Conservation (phyloP, 2,797 vertebrate species). For the Girardinus metallicus region DNA sequence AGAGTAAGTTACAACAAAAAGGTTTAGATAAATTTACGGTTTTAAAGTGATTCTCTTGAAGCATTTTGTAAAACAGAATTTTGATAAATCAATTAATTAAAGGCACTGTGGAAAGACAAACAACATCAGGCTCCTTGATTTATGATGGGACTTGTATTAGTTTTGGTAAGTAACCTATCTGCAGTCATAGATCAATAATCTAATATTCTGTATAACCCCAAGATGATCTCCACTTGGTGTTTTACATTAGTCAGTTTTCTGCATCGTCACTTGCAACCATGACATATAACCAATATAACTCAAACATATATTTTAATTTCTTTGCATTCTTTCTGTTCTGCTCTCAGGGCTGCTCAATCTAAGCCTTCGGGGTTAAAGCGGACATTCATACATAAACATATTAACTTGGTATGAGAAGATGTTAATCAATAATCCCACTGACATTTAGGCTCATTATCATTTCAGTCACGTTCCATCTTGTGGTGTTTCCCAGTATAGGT, state of each 20-base stretch:
- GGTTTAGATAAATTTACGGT: neutral
- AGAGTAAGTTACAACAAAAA: neutral
- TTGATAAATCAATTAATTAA: neutral
- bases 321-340: neutral
- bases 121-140: neutral
- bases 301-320: neutral
- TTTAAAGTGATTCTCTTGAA: neutral
- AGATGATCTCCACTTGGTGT: neutral
- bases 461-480: neutral
- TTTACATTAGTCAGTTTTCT: neutral
- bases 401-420: neutral
- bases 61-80: neutral
- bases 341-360: too few relatives aligned
- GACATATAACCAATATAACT: neutral
- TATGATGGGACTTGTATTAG: neutral
- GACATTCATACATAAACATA: neutral
- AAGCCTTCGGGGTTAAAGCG: neutral
- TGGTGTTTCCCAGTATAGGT: neutral
- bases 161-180: neutral
- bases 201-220: neutral
- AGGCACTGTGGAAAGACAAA: neutral
- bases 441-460: neutral
- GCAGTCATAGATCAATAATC: neutral
- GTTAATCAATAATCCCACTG: constrained; percentile 1
- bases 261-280: neutral